Evolutionary conservation across 2,113 vertebrate species (phyloP).

Genomic region (Arothron firmamentum): DNA sequence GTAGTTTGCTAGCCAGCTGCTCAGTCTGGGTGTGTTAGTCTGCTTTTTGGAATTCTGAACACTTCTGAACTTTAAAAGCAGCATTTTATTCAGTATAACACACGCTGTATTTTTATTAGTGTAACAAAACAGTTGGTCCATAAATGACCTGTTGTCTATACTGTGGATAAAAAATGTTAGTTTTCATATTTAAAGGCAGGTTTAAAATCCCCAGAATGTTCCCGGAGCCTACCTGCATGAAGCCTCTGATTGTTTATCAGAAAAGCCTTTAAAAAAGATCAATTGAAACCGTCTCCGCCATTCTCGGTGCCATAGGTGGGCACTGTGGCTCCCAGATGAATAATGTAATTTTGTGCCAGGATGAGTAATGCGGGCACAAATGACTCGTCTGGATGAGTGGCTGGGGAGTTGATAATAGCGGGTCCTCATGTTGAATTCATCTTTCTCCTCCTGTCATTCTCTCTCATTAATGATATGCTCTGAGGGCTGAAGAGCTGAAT

Average conservation of each 20-base stretch:
- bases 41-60: too few relatives aligned
- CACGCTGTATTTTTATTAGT: too few relatives aligned
- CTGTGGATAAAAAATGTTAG: too few relatives aligned
- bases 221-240: background rate
- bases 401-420: conserved; percentile 39
- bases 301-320: background rate
- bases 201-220: too few relatives aligned
- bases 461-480: conserved; percentile 25
- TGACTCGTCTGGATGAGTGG: conserved; percentile 41
- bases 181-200: too few relatives aligned
- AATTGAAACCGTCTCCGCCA: conserved; percentile 9
- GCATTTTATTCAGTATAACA: too few relatives aligned
- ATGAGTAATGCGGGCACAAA: conserved; percentile 46
- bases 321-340: conserved; percentile 28
- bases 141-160: too few relatives aligned
- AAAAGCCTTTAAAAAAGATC: conserved; percentile 7
- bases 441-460: conserved; percentile 7
- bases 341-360: conserved; percentile 42
- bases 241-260: background rate
- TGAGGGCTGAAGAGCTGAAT: conserved; percentile 7
- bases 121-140: too few relatives aligned
- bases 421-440: conserved; percentile 33
- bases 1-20: too few relatives aligned
- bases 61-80: too few relatives aligned
- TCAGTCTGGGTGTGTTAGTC: too few relatives aligned